A percentile compares a stretch with the other conserved stretches of the same genome.
Evolutionary conservation across 2,113 vertebrate species (phyloP).

Genomic region (Myodes glareolus): DNA sequence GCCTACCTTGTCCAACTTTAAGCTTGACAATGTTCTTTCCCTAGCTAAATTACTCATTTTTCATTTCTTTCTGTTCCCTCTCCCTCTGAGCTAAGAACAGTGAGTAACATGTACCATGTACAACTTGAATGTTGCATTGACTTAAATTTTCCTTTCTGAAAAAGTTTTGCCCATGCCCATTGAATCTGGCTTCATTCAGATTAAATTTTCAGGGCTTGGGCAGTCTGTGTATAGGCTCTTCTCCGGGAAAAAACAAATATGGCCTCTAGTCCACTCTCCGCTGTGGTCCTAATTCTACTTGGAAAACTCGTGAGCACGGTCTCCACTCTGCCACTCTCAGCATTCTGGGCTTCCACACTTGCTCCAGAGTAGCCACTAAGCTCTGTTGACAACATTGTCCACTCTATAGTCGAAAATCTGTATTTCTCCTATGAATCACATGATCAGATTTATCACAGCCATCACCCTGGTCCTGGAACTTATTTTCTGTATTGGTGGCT

Average conservation of each 20-base stretch:
- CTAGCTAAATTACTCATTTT: not conserved
- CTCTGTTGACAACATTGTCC: not conserved
- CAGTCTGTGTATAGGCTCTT: not conserved
- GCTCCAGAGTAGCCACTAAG: not conserved
- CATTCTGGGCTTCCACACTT: not conserved
- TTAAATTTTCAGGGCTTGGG: too few species aligned
- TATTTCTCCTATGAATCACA: not conserved
- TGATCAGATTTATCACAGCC: not conserved
- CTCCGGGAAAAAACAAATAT: not conserved
- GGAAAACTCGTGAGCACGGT: not conserved
- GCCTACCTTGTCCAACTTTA: not conserved
- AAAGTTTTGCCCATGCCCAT: too few species aligned
- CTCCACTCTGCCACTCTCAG: not conserved
- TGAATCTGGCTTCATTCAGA: not conserved
- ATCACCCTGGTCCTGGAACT: not conserved
- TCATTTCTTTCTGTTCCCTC: not conserved
- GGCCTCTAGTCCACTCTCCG: not conserved
- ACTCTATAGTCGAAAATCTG: not conserved
- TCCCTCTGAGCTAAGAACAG: not conserved
- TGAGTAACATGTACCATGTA: too few species aligned
- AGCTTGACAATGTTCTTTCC: too few species aligned
- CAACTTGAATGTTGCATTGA: not conserved
- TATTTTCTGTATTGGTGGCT: not conserved
- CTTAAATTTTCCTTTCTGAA: not conserved
- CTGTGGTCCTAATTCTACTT: not conserved